These are phyloP conservation scores for Bicyclus anynana DNA, from an alignment of 1,140 invertebrate genomes.

Conservation along the genomic window DNA sequence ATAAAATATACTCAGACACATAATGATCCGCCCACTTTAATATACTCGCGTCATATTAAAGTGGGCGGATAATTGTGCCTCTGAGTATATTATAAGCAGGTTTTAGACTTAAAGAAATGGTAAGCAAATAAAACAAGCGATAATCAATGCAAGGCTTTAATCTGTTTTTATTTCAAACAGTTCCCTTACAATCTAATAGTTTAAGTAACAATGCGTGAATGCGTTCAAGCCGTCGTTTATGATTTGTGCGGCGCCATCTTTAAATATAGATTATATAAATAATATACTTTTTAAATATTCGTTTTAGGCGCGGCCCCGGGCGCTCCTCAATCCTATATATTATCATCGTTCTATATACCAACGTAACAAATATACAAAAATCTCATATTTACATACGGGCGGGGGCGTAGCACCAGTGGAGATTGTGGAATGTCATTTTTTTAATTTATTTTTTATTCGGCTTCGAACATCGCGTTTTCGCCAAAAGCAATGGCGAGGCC, in stretches of 20 bases:
- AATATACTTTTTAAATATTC: slow-evolving; percentile 42
- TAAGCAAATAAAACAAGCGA: slow-evolving; percentile 45
- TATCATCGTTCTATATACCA: slow-evolving; percentile 16
- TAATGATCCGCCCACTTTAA: too few relatives aligned
- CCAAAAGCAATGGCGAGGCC: slow-evolving; percentile 37
- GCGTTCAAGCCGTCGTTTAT: slow-evolving; percentile 51
- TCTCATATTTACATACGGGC: slow-evolving; percentile 44
- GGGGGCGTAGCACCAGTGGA: slow-evolving; percentile 20
- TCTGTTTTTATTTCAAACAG: slow-evolving; percentile 61
- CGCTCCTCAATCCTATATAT: slow-evolving; percentile 15
- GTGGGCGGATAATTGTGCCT: too few relatives aligned
- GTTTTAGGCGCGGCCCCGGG: slow-evolving; percentile 26
- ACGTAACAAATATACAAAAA: slow-evolving; percentile 70
- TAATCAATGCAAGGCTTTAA: slow-evolving; percentile 71
- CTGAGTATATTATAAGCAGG: too few relatives aligned
- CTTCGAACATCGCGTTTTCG: slow-evolving; percentile 38
- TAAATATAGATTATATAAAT: slow-evolving; percentile 56
- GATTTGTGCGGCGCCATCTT: slow-evolving; percentile 49
- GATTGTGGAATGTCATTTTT: slow-evolving; percentile 29
- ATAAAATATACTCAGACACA: too few relatives aligned
- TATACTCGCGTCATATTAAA: too few relatives aligned
- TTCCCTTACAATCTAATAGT: slow-evolving; percentile 64
- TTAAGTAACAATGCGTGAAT: slow-evolving; percentile 70
- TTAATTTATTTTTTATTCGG: slow-evolving; percentile 1
- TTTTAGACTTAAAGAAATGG: background rate